Percentiles rank a stretch among this genome's conserved stretches.
phyloP scores from a whole-genome alignment of 2,888 invertebrate species.

The Chirona hameri region DNA sequence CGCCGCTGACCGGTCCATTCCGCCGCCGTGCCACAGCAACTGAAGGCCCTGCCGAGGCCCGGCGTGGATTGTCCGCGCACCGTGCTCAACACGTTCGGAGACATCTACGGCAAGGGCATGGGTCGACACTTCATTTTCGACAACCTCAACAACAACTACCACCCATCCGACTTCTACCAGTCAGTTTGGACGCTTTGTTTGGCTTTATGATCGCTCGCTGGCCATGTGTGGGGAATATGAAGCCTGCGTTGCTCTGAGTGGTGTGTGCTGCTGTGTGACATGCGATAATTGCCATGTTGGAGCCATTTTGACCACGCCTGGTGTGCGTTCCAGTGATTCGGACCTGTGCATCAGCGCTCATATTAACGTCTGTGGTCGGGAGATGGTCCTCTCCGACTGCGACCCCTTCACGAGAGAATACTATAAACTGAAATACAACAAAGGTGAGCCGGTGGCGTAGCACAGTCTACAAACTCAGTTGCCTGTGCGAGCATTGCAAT shows the following conservation, averaged over 20 bases:
- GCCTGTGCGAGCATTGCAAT: no score
- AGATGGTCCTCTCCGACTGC: slow-evolving; percentile 73
- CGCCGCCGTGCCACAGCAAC: neutral
- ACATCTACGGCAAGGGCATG: slow-evolving; percentile 47
- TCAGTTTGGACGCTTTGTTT: neutral
- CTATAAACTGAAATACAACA: slow-evolving; percentile 66
- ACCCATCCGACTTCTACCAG: slow-evolving; percentile 12
- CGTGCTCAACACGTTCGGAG: slow-evolving; percentile 61
- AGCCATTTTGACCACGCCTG: no score
- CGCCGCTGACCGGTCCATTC: neutral
- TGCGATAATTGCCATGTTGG: no score
- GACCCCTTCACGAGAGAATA: slow-evolving; percentile 82
- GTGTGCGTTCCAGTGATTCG: slow-evolving; percentile 53
- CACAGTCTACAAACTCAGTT: slow-evolving; percentile 37
- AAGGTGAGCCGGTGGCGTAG: slow-evolving; percentile 49
- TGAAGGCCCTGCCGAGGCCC: slow-evolving; percentile 35
- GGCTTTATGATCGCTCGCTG: slow-evolving; percentile 40
- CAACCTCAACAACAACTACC: slow-evolving; percentile 12
- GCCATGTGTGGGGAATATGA: no score
- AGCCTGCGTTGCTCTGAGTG: no score
- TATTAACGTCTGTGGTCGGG: slow-evolving; percentile 75
- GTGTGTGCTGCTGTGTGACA: no score
- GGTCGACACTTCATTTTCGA: slow-evolving; percentile 22
- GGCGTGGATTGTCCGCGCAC: slow-evolving; percentile 47
- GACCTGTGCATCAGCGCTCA: slow-evolving; percentile 79